These are phyloP conservation scores for Polymixis lichenea DNA, from an alignment of 2,888 invertebrate genomes.

Conservation along the genomic window DNA sequence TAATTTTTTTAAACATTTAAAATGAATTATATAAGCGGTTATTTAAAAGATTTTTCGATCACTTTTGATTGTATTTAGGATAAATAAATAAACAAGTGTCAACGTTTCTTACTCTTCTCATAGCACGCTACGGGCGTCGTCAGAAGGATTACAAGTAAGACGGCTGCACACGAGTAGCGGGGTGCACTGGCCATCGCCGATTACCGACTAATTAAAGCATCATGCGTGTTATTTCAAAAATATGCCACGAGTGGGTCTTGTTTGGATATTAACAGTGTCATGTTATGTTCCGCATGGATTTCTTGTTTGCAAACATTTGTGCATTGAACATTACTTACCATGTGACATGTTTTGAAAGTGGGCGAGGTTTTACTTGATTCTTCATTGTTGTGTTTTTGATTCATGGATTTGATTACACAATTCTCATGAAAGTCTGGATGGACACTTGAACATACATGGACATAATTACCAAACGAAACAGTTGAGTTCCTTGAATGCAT, in stretches of 20 bases:
- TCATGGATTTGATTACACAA: background rate
- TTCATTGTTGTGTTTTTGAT: background rate
- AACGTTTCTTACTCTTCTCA: slow-evolving; percentile 64
- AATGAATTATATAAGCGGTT: no score
- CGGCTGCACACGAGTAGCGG: slow-evolving; percentile 35
- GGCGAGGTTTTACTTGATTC: slow-evolving; percentile 5
- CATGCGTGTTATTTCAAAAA: slow-evolving; percentile 45
- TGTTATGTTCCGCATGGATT: slow-evolving; percentile 36
- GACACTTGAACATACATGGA: background rate
- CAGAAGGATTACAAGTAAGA: slow-evolving; percentile 39
- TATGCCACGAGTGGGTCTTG: slow-evolving; percentile 21
- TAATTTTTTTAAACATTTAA: slow-evolving; percentile 26
- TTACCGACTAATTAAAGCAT: slow-evolving; percentile 45
- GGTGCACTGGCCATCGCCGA: slow-evolving; percentile 57
- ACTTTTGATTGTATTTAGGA: background rate
- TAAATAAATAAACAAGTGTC: background rate
- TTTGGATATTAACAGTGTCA: slow-evolving; percentile 19
- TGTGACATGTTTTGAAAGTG: slow-evolving; percentile 48
- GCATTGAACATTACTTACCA: slow-evolving; percentile 17
- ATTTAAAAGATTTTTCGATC: background rate
- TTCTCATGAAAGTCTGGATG: background rate
- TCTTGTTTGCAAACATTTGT: slow-evolving; percentile 60
- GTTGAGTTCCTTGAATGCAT: background rate
- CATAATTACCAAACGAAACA: background rate
- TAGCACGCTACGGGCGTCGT: slow-evolving; percentile 43